Evolutionary conservation across 2,113 vertebrate genomes (phyloP).

Genomic region (Rhea americana): DNA sequence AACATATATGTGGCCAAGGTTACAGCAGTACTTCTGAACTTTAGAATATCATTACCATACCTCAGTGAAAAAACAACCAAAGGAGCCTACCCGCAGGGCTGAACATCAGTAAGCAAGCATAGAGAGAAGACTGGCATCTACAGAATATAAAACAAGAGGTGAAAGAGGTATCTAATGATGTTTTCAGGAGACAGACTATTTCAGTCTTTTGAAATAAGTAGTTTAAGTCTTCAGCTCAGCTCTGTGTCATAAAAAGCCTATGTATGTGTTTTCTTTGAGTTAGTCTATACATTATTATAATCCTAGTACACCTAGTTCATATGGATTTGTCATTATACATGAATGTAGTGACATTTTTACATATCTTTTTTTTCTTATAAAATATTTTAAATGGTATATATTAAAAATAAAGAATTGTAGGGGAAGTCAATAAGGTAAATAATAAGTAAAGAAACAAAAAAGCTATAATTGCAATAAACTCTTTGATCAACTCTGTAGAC

Average conservation of each 20-base stretch:
- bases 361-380: neutral
- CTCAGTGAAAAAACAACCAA: neutral
- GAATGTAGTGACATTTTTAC: neutral
- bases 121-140: constrained; percentile 36
- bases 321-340: neutral
- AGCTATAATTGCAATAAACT: neutral
- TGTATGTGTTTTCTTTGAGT: neutral
- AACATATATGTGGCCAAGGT: neutral
- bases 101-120: constrained; percentile 27
- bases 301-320: neutral
- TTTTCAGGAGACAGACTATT: constrained; percentile 44
- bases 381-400: neutral
- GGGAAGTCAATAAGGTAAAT: neutral
- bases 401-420: neutral
- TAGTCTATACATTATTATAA: neutral
- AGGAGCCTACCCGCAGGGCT: constrained; percentile 27
- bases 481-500: neutral
- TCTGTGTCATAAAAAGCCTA: constrained; percentile 21
- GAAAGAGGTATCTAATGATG: constrained; percentile 20
- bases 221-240: constrained; percentile 38
- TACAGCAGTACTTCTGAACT: constrained; percentile 13
- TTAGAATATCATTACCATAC: neutral
- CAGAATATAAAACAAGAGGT: constrained; percentile 56
- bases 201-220: constrained; percentile 42
- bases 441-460: neutral